A percentile compares a stretch with the other conserved stretches of the same genome.
Conservation (phyloP, 2,888 invertebrate genomes). For the Mesochorus sp. region DNA sequence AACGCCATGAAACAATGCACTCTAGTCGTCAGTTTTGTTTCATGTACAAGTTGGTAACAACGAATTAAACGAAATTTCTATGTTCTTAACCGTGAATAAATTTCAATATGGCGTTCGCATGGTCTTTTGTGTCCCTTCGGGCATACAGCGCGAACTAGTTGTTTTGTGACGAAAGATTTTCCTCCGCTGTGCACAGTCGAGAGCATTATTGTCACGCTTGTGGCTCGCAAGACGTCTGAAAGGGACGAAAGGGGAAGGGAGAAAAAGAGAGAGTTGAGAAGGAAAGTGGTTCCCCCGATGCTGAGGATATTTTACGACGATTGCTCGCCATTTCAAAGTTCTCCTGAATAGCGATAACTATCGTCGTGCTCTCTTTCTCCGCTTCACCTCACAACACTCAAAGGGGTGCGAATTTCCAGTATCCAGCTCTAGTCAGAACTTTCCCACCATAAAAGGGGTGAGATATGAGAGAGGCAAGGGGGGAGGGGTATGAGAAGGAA, state of each 20-base stretch:
- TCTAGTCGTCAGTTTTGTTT: neutral
- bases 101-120: neutral
- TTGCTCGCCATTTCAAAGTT: conserved; percentile 71
- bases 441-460: no score
- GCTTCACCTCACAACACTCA: conserved; percentile 9
- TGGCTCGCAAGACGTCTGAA: neutral
- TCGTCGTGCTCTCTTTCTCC: conserved; percentile 4
- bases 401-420: conserved; percentile 9
- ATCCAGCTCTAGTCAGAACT: conserved; percentile 19
- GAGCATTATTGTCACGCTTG: neutral
- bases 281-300: conserved; percentile 11
- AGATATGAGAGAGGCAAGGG: no score
- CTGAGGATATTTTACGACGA: conserved; percentile 70
- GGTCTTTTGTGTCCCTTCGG: neutral
- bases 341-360: conserved; percentile 44
- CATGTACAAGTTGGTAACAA: neutral
- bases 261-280: neutral
- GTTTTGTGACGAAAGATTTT: neutral
- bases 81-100: neutral
- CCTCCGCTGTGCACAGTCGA: neutral
- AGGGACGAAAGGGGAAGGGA: neutral
- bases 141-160: neutral
- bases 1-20: neutral
- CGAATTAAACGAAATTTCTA: neutral
- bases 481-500: no score